Conservation (phyloP, 2,113 vertebrate genomes). For the Gambusia affinis region DNA sequence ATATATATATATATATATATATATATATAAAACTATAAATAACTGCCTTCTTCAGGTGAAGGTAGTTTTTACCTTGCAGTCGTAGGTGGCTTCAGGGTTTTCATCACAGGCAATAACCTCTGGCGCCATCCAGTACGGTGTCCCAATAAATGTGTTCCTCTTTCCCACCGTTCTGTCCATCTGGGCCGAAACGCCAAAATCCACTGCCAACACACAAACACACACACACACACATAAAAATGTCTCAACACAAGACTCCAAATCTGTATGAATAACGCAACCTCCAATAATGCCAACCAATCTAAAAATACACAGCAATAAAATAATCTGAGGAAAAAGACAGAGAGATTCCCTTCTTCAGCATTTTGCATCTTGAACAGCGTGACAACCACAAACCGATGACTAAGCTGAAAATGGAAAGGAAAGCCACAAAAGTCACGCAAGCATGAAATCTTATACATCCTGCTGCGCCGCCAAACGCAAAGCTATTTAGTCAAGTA, state of each 20-base stretch:
- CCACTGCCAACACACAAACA: constrained; percentile 75
- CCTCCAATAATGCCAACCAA: not conserved
- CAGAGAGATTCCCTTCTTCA: constrained; percentile 35
- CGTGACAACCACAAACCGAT: constrained; percentile 40
- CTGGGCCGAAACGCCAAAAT: constrained; percentile 93
- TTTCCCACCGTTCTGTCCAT: constrained; percentile 87
- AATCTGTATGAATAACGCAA: constrained; percentile 33
- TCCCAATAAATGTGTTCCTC: constrained; percentile 92
- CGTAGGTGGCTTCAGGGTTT: constrained; percentile 88
- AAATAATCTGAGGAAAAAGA: constrained; percentile 37
- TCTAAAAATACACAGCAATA: constrained; percentile 30
- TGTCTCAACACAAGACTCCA: constrained; percentile 37
- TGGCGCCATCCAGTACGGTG: constrained; percentile 94
- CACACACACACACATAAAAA: not conserved
- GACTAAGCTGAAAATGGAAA: constrained; percentile 41
- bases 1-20: no score
- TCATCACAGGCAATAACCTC: constrained; percentile 92
- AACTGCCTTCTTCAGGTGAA: no score
- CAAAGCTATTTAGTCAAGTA: constrained; percentile 26
- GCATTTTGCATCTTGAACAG: constrained; percentile 42
- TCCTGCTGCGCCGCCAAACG: constrained; percentile 17
- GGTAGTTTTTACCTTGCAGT: constrained; percentile 83
- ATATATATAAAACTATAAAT: no score
- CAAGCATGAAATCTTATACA: constrained; percentile 32
- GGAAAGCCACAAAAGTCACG: constrained; percentile 10